phyloP scores from a whole-genome alignment of 1,140 invertebrate species.

The Colletes latitarsis region DNA sequence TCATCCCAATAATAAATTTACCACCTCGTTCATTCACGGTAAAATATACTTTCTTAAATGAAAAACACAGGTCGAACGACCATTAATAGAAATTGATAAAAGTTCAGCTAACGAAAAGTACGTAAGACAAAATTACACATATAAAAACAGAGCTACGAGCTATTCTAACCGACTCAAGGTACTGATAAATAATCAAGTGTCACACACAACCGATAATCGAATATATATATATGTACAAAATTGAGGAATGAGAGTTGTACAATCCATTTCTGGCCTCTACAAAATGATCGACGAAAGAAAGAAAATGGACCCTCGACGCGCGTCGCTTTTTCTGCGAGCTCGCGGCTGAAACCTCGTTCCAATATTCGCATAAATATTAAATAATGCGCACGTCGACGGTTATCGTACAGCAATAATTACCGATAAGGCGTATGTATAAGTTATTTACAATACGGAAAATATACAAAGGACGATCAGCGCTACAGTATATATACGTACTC shows the following conservation, averaged over 20 bases:
- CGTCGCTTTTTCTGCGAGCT: constrained; percentile 37
- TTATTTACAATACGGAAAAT: constrained; percentile 71
- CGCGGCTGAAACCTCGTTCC: background rate
- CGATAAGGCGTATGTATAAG: constrained; percentile 66
- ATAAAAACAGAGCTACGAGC: constrained; percentile 13
- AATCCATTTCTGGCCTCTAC: background rate
- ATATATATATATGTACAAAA: constrained; percentile 5
- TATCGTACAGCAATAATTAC: constrained; percentile 60
- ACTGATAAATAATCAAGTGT: background rate
- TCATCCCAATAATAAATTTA: background rate
- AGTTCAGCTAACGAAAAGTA: background rate
- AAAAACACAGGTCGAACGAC: background rate
- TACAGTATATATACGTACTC: constrained; percentile 63
- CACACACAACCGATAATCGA: background rate
- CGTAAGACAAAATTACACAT: constrained; percentile 6
- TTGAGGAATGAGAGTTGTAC: background rate
- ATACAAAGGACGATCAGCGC: constrained; percentile 67
- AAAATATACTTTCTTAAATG: background rate
- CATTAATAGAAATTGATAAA: background rate
- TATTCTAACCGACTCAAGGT: background rate
- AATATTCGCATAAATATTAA: constrained; percentile 58
- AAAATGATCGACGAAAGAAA: background rate
- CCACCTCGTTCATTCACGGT: background rate
- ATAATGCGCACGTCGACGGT: constrained; percentile 55
- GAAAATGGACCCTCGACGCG: background rate